Percentiles rank a stretch among this genome's conserved stretches.
Conservation (phyloP, 37 sponge, comb jelly and placozoan genomes). For the Hormiphora californensis region DNA sequence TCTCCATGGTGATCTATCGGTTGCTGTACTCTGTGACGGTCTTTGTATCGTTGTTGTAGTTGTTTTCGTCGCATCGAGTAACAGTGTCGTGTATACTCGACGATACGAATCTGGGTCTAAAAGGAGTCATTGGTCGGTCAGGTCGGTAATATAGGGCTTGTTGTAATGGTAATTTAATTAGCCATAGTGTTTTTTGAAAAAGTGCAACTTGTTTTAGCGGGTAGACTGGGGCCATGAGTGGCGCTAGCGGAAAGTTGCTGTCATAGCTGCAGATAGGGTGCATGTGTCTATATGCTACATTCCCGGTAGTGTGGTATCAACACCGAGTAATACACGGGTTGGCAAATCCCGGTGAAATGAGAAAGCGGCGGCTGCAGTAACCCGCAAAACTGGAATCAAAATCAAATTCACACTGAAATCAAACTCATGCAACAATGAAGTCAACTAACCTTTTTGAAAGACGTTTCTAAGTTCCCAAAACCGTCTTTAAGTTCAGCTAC, state of each 20-base stretch:
- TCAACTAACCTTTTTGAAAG: conserved; percentile 45
- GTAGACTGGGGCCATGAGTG: no score
- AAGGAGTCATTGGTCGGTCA: background rate
- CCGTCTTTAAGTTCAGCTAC: conserved; percentile 50
- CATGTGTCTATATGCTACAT: no score
- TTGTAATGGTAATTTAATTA: background rate
- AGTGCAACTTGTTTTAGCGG: no score
- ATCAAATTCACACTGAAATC: background rate
- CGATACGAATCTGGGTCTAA: conserved; percentile 10
- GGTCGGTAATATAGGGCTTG: background rate
- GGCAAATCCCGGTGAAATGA: no score
- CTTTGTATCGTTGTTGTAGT: background rate
- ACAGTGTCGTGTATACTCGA: background rate
- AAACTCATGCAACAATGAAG: background rate
- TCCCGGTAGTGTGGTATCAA: no score
- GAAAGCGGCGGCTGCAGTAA: no score
- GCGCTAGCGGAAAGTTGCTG: no score
- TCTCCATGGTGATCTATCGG: background rate
- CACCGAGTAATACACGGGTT: no score
- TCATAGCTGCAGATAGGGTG: no score
- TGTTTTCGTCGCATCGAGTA: background rate
- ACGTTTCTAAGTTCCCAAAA: conserved; percentile 44
- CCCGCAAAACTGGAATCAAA: background rate
- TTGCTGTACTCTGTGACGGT: no score
- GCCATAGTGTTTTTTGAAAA: no score